A percentile compares a stretch with the other conserved stretches of the same genome.
These are phyloP conservation scores for Corella eumyota DNA, from an alignment of 23 tunicate genomes.

Conservation along the genomic window DNA sequence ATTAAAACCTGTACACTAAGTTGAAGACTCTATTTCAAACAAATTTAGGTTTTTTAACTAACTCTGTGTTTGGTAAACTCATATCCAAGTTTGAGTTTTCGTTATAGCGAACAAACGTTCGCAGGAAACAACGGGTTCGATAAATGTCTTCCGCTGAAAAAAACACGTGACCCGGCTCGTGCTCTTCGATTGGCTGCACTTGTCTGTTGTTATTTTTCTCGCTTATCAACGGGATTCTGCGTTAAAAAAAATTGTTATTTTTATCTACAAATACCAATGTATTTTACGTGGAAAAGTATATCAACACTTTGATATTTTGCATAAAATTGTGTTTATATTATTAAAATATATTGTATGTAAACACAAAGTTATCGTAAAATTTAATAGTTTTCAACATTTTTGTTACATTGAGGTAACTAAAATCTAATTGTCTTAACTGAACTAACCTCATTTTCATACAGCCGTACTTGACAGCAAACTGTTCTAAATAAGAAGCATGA, in stretches of 20 bases:
- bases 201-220: no score
- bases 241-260: neutral
- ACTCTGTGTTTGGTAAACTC: constrained; percentile 39
- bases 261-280: no score
- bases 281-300: no score
- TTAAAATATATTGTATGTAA: no score
- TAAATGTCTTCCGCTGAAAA: constrained; percentile 41
- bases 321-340: no score
- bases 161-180: no score
- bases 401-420: neutral
- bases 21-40: no score
- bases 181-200: neutral
- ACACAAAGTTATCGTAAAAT: no score
- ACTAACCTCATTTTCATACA: constrained; percentile 58
- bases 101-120: constrained; percentile 41
- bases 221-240: constrained; percentile 1
- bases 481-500: constrained; percentile 25
- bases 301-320: no score
- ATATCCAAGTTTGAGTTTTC: constrained; percentile 22
- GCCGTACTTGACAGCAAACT: constrained; percentile 59
- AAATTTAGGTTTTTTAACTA: constrained; percentile 4
- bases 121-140: constrained; percentile 39
- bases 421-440: neutral
- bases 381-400: no score
- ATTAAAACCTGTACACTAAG: neutral